Percentiles rank a stretch among this genome's conserved stretches.
Conservation (phyloP, 2,113 vertebrate species). For the Pleuronectes platessa region DNA sequence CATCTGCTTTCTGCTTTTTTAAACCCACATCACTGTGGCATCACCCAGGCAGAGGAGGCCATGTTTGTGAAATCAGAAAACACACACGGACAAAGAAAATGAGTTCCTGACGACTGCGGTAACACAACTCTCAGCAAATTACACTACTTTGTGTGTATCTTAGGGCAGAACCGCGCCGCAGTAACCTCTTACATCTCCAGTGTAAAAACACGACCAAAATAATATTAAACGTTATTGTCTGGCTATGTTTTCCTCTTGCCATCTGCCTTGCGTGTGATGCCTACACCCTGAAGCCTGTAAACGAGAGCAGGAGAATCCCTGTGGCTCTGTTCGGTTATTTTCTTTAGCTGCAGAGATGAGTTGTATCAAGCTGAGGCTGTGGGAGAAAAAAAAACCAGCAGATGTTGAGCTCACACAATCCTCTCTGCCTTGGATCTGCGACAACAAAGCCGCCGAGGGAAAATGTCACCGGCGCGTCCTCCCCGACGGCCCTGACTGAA, state of each 20-base stretch:
- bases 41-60: constrained; percentile 33
- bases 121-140: constrained; percentile 1
- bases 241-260: constrained; percentile 26
- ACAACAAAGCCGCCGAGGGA: constrained; percentile 70
- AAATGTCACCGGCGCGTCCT: constrained; percentile 71
- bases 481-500: constrained; percentile 49
- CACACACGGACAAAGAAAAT: constrained; percentile 31
- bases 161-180: no score
- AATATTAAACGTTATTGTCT: constrained; percentile 34
- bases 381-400: constrained; percentile 42
- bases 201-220: constrained; percentile 8
- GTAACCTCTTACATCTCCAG: neutral
- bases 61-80: constrained; percentile 45
- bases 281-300: constrained; percentile 45
- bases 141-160: neutral
- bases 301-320: constrained; percentile 48
- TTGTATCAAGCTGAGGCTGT: constrained; percentile 42
- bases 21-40: constrained; percentile 44
- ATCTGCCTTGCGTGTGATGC: constrained; percentile 46
- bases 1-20: constrained; percentile 76
- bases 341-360: constrained; percentile 48
- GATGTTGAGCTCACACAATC: constrained; percentile 64
- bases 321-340: constrained; percentile 46
- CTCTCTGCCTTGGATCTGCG: constrained; percentile 54
- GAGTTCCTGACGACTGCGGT: neutral